Conservation (phyloP, 2,888 invertebrate species). For the Heliconius ethilla region DNA sequence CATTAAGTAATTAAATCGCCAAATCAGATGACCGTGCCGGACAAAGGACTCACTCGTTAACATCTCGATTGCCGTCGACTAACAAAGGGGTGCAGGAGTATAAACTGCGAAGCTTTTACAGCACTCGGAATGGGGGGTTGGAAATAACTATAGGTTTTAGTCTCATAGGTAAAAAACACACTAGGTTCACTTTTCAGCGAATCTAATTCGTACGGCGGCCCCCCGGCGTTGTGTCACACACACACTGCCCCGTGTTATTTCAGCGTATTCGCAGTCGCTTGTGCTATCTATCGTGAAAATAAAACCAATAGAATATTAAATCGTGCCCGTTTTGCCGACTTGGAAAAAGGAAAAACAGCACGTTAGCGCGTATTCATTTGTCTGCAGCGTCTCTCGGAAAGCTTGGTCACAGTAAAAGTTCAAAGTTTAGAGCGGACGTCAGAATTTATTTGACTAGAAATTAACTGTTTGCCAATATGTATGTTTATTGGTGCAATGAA, state of each 20-base stretch:
- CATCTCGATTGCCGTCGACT: conserved; percentile 40
- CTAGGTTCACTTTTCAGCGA: conserved; percentile 28
- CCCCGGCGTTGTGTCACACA: conserved; percentile 38
- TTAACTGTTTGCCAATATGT: background rate
- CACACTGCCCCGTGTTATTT: conserved; percentile 38
- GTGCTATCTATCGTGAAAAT: conserved; percentile 40
- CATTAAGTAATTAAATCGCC: conserved; percentile 29
- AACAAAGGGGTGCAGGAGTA: conserved; percentile 39
- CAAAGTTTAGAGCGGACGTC: conserved; percentile 12
- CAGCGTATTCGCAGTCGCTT: conserved; percentile 37
- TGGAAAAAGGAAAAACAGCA: conserved; percentile 32
- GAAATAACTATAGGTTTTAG: conserved; percentile 23
- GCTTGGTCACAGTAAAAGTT: conserved; percentile 18
- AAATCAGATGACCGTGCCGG: conserved; percentile 31
- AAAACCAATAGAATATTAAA: conserved; percentile 43
- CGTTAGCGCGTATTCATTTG: conserved; percentile 31
- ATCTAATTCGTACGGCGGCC: conserved; percentile 39
- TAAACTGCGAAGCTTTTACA: conserved; percentile 23
- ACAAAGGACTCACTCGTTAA: conserved; percentile 40
- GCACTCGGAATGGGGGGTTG: conserved; percentile 26
- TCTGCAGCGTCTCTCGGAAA: conserved; percentile 24
- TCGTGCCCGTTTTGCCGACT: conserved; percentile 34
- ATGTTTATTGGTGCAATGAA: background rate
- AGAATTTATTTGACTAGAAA: conserved; percentile 7
- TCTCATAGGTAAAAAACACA: conserved; percentile 28